Evolutionary conservation across 1,140 invertebrate genomes (phyloP), one percentile per base, ranked within the genome.

Genomic region (Orius insidiosus): DNA sequence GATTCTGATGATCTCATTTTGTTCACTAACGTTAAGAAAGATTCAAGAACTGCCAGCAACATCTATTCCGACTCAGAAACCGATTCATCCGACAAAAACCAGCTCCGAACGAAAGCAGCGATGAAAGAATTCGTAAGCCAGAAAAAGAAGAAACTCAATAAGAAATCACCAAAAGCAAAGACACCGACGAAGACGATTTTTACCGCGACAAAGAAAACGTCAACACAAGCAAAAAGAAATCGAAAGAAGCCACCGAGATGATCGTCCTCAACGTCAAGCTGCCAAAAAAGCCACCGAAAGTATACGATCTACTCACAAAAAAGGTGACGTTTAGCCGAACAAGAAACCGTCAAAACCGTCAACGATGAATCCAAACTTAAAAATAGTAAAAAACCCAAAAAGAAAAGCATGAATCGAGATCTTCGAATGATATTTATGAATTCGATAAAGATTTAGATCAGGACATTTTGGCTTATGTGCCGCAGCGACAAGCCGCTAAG

Each of bases 201-300:
- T 36, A 49, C 9, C 62, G 63, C 50, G 64, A 69, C 50, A 76
- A 74, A 56, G 70, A 72, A 54, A 71, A 69, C 52, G 60, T 69
- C 32, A 71, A 71, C 53, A 58, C 62, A 30, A 52, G 38, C 14
- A 50, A 49, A 35, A 68, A 68, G 51, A 76, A 76, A 56, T 75
- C 77, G 53, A 55, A 52, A 49, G 51, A 49, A 13, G 65, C 83
- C 14, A 78, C 83, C 32, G 74, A 85, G 55, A 64, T 88, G 30
- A 86, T 89, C 54, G 85, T 90, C n/a, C 86, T 1, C 86, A 90
- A n/a, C 67, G 86, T 43, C 80, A 88, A 62, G 85, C 86, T 14
- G 85, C 86, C 11, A 89, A 88, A 57, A n/a, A n/a, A n/a, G 85
- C 85, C 2, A 82, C 82, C 2, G 86, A 88, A 62, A 87, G 82